phyloP scores from a whole-genome alignment of 2,113 vertebrate genomes.

The Seriola quinqueradiata region DNA sequence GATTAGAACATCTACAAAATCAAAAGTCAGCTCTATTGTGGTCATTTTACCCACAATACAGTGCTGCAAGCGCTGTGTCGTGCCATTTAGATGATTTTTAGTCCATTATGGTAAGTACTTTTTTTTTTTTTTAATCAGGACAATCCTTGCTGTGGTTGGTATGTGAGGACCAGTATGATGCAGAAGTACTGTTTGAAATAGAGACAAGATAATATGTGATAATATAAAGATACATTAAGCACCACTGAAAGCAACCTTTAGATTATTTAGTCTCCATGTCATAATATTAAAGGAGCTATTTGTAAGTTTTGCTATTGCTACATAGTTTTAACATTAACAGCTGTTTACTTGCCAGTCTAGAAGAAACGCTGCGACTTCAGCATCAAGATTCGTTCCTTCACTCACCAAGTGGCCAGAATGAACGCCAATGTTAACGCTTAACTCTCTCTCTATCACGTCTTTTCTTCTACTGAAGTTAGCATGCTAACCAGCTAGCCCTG shows the following conservation, averaged over 20 bases:
- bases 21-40: background rate
- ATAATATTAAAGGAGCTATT: no score
- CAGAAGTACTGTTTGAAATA: background rate
- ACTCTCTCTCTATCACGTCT: no score
- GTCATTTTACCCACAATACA: background rate
- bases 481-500: no score
- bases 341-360: no score
- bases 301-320: no score
- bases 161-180: background rate
- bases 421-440: no score
- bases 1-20: background rate
- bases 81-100: slow-evolving; percentile 9
- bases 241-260: background rate
- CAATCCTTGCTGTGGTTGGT: background rate
- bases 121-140: background rate
- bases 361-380: no score
- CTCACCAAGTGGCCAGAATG: no score
- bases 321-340: no score
- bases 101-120: slow-evolving; percentile 32
- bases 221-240: background rate
- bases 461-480: no score
- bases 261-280: no score
- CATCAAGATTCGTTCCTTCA: no score
- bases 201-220: background rate
- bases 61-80: background rate